phyloP scores from a whole-genome alignment of 2,797 vertebrate species.

The Rhabdomys pumilio region DNA sequence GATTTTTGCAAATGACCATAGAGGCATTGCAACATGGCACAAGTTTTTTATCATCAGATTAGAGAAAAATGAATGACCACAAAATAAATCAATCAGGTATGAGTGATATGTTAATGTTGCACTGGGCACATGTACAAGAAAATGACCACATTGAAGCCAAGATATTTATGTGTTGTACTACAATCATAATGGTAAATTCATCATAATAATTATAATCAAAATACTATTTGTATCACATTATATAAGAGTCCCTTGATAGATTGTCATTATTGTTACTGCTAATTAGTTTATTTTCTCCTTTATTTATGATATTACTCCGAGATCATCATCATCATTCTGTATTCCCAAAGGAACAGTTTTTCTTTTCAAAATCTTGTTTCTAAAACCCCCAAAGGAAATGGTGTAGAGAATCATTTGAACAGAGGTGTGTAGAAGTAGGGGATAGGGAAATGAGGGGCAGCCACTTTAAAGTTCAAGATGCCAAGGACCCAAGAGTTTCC shows the following conservation, averaged over 20 bases:
- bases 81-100: neutral
- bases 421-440: neutral
- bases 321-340: neutral
- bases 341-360: slow-evolving; percentile 48
- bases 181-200: neutral
- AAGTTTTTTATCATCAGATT: neutral
- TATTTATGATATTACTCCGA: neutral
- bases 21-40: neutral
- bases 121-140: neutral
- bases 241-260: neutral
- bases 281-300: neutral
- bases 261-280: neutral
- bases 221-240: slow-evolving; percentile 7
- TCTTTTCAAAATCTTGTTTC: slow-evolving; percentile 48
- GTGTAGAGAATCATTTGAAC: slow-evolving; percentile 14
- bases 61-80: slow-evolving; percentile 1
- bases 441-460: neutral
- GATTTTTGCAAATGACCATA: neutral
- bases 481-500: neutral
- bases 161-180: neutral
- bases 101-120: neutral
- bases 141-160: neutral
- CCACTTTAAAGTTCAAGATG: neutral
- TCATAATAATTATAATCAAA: neutral
- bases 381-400: neutral